A percentile compares a stretch with the other conserved stretches of the same genome.
Evolutionary conservation across 1,140 invertebrate species (phyloP).

Genomic region (Geopemphigus sp.): DNA sequence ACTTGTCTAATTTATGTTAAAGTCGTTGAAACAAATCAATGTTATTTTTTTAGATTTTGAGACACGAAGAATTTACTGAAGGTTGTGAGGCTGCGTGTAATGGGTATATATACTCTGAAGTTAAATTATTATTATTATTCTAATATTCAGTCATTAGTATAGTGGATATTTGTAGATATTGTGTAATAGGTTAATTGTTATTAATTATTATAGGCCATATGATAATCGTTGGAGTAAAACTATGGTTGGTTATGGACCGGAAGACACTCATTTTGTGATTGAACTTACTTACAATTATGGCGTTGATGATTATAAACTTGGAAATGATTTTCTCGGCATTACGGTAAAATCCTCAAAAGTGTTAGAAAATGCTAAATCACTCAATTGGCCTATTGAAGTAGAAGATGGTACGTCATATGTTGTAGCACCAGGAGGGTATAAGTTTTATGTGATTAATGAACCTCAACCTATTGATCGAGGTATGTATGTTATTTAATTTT

Average conservation of each 20-base stretch:
- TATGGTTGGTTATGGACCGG: slow-evolving; percentile 96
- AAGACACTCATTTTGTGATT: slow-evolving; percentile 92
- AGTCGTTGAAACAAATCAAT: too few species aligned
- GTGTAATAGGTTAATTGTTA: not conserved
- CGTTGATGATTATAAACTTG: slow-evolving; percentile 74
- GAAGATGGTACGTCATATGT: slow-evolving; percentile 63
- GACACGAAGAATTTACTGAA: slow-evolving; percentile 96
- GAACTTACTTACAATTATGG: slow-evolving; percentile 98
- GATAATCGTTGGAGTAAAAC: slow-evolving; percentile 98
- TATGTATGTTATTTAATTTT: slow-evolving; percentile 53
- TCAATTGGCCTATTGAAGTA: slow-evolving; percentile 66
- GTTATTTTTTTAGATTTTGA: slow-evolving; percentile 67
- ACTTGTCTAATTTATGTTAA: not conserved
- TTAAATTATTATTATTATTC: not conserved
- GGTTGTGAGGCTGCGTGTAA: slow-evolving; percentile 95
- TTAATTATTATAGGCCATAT: slow-evolving; percentile 72
- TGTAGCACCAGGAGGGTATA: slow-evolving; percentile 87
- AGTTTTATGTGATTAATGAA: slow-evolving; percentile 77
- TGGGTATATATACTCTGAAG: slow-evolving; percentile 68
- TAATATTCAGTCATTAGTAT: not conserved
- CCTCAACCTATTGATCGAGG: slow-evolving; percentile 65
- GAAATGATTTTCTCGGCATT: slow-evolving; percentile 89
- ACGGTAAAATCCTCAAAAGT: slow-evolving; percentile 77
- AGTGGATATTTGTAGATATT: not conserved
- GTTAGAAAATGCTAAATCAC: slow-evolving; percentile 68